Percentiles rank a stretch among this genome's conserved stretches.
These are phyloP conservation scores for Drosophila kepulauana DNA, from an alignment of 1,140 invertebrate species.

Conservation along the genomic window DNA sequence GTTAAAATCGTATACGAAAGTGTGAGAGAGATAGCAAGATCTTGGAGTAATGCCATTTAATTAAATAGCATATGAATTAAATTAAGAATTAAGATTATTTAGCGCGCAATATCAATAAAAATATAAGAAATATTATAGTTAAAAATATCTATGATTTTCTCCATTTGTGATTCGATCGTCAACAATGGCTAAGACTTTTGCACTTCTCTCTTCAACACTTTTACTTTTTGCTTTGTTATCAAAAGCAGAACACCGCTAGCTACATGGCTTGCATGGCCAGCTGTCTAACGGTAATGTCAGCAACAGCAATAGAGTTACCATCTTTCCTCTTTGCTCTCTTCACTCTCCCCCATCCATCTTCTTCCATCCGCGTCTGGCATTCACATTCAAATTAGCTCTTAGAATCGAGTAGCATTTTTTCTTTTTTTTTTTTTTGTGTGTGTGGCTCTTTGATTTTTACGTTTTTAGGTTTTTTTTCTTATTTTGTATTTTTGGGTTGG, in stretches of 20 bases:
- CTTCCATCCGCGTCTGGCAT: conserved; percentile 29
- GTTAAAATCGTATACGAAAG: background rate
- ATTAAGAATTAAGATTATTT: too few relatives aligned
- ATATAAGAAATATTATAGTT: too few relatives aligned
- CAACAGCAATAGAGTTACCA: conserved; percentile 10
- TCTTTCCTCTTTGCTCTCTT: background rate
- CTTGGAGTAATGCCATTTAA: background rate
- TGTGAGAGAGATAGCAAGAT: background rate
- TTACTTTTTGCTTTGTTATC: conserved; percentile 56
- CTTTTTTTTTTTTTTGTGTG: background rate
- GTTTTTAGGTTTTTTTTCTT: background rate
- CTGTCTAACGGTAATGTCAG: conserved; percentile 31
- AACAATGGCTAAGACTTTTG: background rate
- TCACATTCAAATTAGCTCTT: conserved; percentile 60
- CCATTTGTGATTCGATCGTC: conserved; percentile 1
- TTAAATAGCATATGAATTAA: background rate
- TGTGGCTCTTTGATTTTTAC: too few relatives aligned
- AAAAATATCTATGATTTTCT: background rate
- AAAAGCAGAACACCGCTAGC: conserved; percentile 51
- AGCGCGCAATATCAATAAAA: too few relatives aligned
- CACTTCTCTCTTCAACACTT: conserved; percentile 30
- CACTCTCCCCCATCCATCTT: background rate
- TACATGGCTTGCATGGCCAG: conserved; percentile 33
- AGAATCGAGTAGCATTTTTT: conserved; percentile 29
- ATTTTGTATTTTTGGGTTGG: conserved; percentile 9